These are phyloP conservation scores for Cladorhizidae sp. DNA, from an alignment of 37 sponge, comb jelly and placozoan species.

Conservation along the genomic window DNA sequence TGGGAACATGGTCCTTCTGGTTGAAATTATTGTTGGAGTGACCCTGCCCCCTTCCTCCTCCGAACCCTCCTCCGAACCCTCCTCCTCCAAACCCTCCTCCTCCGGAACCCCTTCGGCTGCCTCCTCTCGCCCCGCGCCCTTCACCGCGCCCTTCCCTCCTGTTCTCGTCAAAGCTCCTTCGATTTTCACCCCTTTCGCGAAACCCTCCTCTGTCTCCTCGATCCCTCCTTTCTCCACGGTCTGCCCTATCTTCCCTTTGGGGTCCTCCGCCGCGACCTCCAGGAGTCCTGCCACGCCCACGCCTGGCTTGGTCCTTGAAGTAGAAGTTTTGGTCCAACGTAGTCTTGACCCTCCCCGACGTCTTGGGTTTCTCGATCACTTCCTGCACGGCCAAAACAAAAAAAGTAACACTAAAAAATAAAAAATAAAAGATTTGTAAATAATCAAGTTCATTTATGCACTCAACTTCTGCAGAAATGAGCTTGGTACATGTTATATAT, in stretches of 20 bases:
- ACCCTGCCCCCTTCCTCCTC: constrained; percentile 32
- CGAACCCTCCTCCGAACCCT: constrained; percentile 11
- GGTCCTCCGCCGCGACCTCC: constrained; percentile 46
- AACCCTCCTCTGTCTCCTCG: constrained; percentile 23
- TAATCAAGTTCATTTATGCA: not conserved
- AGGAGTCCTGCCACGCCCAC: constrained; percentile 44
- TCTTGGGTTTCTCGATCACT: constrained; percentile 77
- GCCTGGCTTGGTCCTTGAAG: constrained; percentile 49
- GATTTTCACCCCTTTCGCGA: constrained; percentile 13
- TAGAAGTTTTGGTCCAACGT: constrained; percentile 48
- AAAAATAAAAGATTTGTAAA: not conserved
- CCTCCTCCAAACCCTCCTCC: not conserved
- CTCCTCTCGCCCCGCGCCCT: not conserved
- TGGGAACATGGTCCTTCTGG: constrained; percentile 47
- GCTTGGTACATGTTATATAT: no score
- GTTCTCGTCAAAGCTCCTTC: constrained; percentile 27
- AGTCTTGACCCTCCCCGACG: constrained; percentile 66
- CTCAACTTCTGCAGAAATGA: no score
- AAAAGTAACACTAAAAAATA: not conserved
- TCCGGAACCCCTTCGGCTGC: not conserved
- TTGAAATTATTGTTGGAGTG: not conserved
- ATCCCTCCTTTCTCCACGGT: constrained; percentile 11
- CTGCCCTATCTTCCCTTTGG: not conserved
- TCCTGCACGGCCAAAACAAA: no score
- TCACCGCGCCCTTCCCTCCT: constrained; percentile 26